These are phyloP conservation scores for Augochlorella aurata DNA, from an alignment of 2,888 invertebrate genomes.

Conservation along the genomic window DNA sequence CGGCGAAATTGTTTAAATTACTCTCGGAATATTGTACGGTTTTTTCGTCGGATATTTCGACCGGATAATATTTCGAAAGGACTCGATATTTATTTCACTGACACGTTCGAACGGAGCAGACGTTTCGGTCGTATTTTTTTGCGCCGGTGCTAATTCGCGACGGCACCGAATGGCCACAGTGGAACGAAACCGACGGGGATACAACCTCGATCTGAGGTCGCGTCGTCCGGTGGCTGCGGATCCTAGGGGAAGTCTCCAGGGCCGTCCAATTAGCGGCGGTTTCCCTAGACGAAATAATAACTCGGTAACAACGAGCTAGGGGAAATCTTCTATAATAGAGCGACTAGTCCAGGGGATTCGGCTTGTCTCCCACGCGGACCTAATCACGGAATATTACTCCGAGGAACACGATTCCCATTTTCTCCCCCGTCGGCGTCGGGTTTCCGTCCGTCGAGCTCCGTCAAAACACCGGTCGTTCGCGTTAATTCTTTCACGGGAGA, in stretches of 20 bases:
- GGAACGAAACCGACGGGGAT: neutral
- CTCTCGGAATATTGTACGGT: neutral
- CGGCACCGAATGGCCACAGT: neutral
- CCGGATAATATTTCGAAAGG: no score
- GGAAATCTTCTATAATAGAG: slow-evolving; percentile 14
- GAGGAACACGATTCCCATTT: slow-evolving; percentile 3
- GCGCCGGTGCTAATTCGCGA: no score
- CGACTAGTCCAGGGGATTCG: neutral
- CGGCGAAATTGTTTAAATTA: neutral
- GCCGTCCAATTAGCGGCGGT: slow-evolving; percentile 7
- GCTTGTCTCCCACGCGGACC: slow-evolving; percentile 10
- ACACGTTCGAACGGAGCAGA: no score
- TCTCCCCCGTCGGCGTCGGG: neutral
- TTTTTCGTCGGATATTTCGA: neutral
- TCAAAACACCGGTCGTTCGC: slow-evolving; percentile 20
- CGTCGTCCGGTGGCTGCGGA: neutral
- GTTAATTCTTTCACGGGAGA: slow-evolving; percentile 36
- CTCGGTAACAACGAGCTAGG: slow-evolving; percentile 17
- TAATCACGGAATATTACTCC: slow-evolving; percentile 45
- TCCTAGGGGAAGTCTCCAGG: neutral
- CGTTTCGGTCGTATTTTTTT: no score
- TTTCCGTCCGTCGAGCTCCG: slow-evolving; percentile 12
- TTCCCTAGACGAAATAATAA: slow-evolving; percentile 13
- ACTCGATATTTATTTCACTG: no score
- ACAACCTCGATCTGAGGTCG: neutral